Conservation (phyloP, 1,140 invertebrate genomes). For the Steinernema feltiae region DNA sequence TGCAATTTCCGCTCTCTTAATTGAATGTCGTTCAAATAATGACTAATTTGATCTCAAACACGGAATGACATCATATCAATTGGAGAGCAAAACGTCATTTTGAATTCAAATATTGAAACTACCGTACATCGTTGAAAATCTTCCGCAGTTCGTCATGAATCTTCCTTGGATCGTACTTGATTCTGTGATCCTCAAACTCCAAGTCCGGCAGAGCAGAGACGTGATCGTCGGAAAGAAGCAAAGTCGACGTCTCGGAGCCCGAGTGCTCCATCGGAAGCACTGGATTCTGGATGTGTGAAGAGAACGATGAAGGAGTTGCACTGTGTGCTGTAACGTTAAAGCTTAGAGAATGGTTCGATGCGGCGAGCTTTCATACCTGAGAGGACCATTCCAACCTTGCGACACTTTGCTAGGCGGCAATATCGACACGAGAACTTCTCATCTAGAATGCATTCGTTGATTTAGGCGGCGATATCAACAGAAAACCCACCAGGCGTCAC, state of each 20-base stretch:
- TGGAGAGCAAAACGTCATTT: too few species aligned
- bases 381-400: neutral
- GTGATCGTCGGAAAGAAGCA: neutral
- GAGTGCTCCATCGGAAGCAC: neutral
- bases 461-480: neutral
- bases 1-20: neutral
- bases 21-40: too few species aligned
- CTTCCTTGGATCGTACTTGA: neutral
- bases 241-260: neutral
- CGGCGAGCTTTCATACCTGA: neutral
- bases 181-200: neutral
- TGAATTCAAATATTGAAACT: neutral
- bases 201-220: neutral
- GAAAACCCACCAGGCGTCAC: neutral
- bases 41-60: too few species aligned
- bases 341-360: too few species aligned
- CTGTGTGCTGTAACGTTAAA: neutral
- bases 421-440: conserved; percentile 1
- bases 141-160: neutral
- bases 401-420: neutral
- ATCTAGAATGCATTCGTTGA: neutral
- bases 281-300: neutral
- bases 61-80: too few species aligned
- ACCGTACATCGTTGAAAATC: neutral
- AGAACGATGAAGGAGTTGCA: neutral